These are phyloP conservation scores for Gymnocheta viridis DNA, from an alignment of 2,888 invertebrate genomes.

Conservation along the genomic window DNA sequence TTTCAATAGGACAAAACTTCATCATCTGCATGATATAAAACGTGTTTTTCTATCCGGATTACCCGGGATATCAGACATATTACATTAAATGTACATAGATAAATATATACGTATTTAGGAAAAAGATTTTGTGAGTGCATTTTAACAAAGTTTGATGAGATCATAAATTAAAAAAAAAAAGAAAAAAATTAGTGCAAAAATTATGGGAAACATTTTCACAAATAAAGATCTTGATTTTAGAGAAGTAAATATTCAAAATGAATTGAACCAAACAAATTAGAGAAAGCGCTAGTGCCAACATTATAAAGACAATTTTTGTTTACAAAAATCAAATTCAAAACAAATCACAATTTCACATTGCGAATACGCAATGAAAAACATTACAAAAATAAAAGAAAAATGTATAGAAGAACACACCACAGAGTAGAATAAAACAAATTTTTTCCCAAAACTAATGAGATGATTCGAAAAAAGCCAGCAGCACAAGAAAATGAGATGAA, in stretches of 20 bases:
- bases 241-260: not conserved
- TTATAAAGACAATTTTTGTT: constrained; percentile 36
- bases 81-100: not conserved
- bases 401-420: not conserved
- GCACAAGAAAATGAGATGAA: constrained; percentile 40
- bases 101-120: no score
- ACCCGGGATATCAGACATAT: not conserved
- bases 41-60: not conserved
- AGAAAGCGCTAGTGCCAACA: not conserved
- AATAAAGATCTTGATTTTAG: not conserved
- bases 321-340: constrained; percentile 33
- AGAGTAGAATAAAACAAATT: not conserved
- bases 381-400: constrained; percentile 40
- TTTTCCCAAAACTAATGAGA: constrained; percentile 10
- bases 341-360: constrained; percentile 10
- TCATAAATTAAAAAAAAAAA: not conserved
- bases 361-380: constrained; percentile 67
- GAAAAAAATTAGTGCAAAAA: not conserved
- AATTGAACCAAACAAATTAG: not conserved
- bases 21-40: not conserved
- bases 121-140: not conserved
- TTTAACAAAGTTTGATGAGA: not conserved
- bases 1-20: no score
- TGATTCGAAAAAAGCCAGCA: not conserved
- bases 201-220: not conserved